Evolutionary conservation across 1,140 invertebrate genomes (phyloP), one percentile per base, ranked within the genome.

Genomic region (Telenomus remus): DNA sequence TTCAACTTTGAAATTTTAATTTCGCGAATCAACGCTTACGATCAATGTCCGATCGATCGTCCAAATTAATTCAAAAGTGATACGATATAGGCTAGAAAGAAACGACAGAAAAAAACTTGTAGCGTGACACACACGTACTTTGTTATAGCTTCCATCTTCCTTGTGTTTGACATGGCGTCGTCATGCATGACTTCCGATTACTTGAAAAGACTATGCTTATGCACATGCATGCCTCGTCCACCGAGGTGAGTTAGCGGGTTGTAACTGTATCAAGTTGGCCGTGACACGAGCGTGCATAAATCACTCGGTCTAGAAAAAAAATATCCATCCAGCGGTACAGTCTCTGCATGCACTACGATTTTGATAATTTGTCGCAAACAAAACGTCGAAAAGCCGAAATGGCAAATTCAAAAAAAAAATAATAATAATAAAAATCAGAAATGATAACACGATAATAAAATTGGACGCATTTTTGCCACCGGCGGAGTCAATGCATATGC

Each of bases 211-310:
- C 68, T 48, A 47, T 63, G 63, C 68, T 74, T 75, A 50, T 66
- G 60, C 61, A 66, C 71, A 66, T 68, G 66, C 66, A 75, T 73
- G 63, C 61, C 51, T 57, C 66, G 60, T 55, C 19, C 43, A 59
- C 64, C 69, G 80, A 82, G 79, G 73, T 79, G 79, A 85, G 80
- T 85, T 84, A 84, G 82, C 82, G 80, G 79, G 78, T 86, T 86
- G 84, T 86, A 86, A 87, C 83, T 85, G 83, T 84, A 86, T 86
- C 82, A 86, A 86, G 82, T 85, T 85, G 81, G 81, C 84, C 82
- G 82, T 85, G 84, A 86, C 85, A 85, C 80, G 83, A 84, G 65
- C 79, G 68, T 69, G 80, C 84, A 84, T 87, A 86, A 87, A 87
- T 86, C 85, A 87, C 79, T 82, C 65, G 63, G 70, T 69, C 69